Base-by-base conservation (phyloP, 2,113 vertebrate species). In the Limanda limanda region DNA sequence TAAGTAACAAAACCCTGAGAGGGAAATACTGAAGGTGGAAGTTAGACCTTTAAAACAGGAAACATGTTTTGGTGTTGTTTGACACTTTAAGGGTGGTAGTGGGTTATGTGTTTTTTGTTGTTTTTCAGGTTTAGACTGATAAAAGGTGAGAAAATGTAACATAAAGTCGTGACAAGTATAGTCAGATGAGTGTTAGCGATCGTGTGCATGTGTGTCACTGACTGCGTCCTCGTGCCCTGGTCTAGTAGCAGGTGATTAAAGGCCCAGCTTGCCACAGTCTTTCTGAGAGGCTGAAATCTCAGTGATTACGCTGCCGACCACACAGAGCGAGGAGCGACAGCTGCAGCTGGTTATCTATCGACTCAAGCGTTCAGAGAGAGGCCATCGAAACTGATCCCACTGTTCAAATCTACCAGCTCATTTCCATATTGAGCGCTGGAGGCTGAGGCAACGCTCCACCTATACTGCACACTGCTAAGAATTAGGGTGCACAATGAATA, bases 301-400 rank as follows among this genome's bases (percentile, higher is more conserved):
- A 48, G 78, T 80, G 80, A 92, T 91, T 87, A 90, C 57, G 21
- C 78, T 60, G 54, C 54, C 9, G 70, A 84, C 74, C 88, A 90
- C 86, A 88, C 86, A 69, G 67, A 52, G 72, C 47, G 59, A 23
- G 63, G 13, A 48, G 18, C 31, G 51, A 86, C 92, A 93, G 89
- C 91, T 92, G 91, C 76, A 85, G 63, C 70, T 78, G 68, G 77
- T 88, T 85, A 90, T 92, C 81, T 85, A 63, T 84, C 14, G 0
- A 63, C 56, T 58, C 24, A 0, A 17, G 23, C 17, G 6, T 63
- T 68, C 9, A 57, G 71, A 52, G 40, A 37, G 31, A 42, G 23
- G 18, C 25, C 42, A 74, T 85, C 25, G 20, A 91, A 90, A 82
- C 75, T 0, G 24, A 78, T 59, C 40, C 62, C 6, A 21, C 24